Base-by-base conservation (phyloP, 2,888 invertebrate species). In the Cistogaster globosa region DNA sequence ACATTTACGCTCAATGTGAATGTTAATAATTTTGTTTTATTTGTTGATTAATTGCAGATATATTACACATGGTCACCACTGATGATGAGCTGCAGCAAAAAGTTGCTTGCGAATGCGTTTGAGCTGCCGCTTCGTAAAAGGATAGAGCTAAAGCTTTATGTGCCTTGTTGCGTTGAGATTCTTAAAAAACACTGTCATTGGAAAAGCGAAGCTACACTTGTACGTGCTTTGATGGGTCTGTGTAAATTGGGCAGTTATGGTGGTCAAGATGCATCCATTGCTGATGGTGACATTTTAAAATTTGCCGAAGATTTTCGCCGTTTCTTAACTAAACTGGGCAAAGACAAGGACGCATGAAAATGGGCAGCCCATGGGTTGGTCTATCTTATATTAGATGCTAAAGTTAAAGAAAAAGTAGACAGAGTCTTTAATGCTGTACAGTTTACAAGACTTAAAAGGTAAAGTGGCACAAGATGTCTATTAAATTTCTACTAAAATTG, bases 321-420 rank as follows among this genome's bases (percentile, higher is more conserved):
- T 87, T 98, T 98, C 91, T 93, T 99, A 65, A 94, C 97, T 0
- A 98, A 98, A 92, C 96, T 97, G 0, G 94, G 95, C 9, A 97
- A 97, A 91, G 97, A 98, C 90, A 95, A 95, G 87, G 98, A 98
- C 90, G 95, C 98, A 91, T 94, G 97, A 65, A 96, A 97, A 90
- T 99, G 99, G 98, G 98, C 99, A 0, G 97, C 98, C 9, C 99
- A 99, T 93, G 99, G 99, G 1, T 94, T 99, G 7, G 98, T 99
- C 0, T 99, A 99, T 91, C 94, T 99, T 8, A 98, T 99, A 0
- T 94, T 99, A 78, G 99, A 99, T 93, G 99, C 98, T 12, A 99
- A 99, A 92, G 98, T 99, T 0, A 99, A 99, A 92, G 99, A 99
- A 91, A 98, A 98, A 91, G 93, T 99, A 88, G 94, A 96, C 0